Evolutionary conservation across 2,113 vertebrate species (phyloP), one percentile per base, ranked within the genome.

Genomic region (Gambusia affinis): DNA sequence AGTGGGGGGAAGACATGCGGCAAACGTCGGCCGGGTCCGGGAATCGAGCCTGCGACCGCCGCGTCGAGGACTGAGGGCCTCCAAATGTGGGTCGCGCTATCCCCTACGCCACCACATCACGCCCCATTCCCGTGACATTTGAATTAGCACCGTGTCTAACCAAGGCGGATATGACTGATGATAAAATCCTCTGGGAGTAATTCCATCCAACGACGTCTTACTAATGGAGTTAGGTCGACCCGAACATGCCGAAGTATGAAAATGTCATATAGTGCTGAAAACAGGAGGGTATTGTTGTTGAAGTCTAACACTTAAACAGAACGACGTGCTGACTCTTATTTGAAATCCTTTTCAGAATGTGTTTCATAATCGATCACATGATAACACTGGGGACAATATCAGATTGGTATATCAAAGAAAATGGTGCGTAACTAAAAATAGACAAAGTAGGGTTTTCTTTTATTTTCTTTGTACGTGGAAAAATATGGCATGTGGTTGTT

Each of bases 321-420:
- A 1, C n/a, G 30, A 1, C n/a, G 30, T 51, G 47, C 35, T 2
- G 14, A 19, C 17, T 6, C 44, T 51, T 51, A 51, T 51, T 19
- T 51, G 44, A 51, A 51, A 37, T 42, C 3, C 3, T 15, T 42
- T 54, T 22, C 17, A 54, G 19, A 22, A 19, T 54, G 19, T 54
- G 19, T 54, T 54, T 54, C 6, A 24, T 54, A 62, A 64, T 47
- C 62, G 14, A 29, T 80, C 67, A 80, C 42, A 37, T 31, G 5
- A 67, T 51, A 3, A 27, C 27, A 27, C 60, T 81, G 44, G 8
- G 65, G 65, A 68, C 37, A 60, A 77, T 71, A 10, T 30, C n/a
- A 57, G 24, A 73, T 75, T 68, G 73, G 60, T 64, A 51, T 65
- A 22, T 64, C 8, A 70, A 61, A 28, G 22, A 62, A 12, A 30